A percentile compares a stretch with the other conserved stretches of the same genome.
phyloP scores from a whole-genome alignment of 2,113 vertebrate species.

The Proteles cristata region DNA sequence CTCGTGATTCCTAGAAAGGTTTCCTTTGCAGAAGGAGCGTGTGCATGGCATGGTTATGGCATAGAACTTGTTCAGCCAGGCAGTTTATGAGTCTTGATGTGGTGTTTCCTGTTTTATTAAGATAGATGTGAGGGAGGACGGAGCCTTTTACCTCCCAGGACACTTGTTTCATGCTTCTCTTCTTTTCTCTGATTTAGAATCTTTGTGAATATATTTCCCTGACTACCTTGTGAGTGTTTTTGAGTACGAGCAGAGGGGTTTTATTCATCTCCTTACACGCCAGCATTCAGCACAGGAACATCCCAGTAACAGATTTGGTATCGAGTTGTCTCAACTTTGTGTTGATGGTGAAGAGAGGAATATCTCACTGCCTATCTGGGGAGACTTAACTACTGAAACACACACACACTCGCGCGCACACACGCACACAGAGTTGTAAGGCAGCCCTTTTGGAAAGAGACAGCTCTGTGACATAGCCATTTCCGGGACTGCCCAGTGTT shows the following conservation, averaged over 20 bases:
- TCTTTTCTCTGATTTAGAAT: not conserved
- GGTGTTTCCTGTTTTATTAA: not conserved
- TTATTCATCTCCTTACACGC: not conserved
- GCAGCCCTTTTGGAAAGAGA: not conserved
- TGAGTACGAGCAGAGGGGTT: not conserved
- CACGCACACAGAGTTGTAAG: not conserved
- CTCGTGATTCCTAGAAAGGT: not conserved
- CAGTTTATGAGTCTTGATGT: not conserved
- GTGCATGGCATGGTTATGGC: not conserved
- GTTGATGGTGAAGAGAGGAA: not conserved
- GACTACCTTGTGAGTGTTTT: not conserved
- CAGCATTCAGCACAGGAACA: not conserved
- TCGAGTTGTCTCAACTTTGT: not conserved
- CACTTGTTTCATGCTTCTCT: not conserved
- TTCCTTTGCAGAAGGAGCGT: not conserved
- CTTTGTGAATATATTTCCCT: not conserved
- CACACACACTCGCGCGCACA: fast-evolving
- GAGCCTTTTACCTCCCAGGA: not conserved
- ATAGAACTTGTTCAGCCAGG: not conserved
- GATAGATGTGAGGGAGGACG: not conserved
- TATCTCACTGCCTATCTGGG: not conserved
- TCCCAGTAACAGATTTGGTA: not conserved
- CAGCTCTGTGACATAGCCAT: not conserved
- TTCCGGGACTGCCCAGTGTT: not conserved
- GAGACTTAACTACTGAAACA: not conserved